Evolutionary conservation across 2,888 invertebrate species (phyloP).

Genomic region (Drosophila pegasa): DNA sequence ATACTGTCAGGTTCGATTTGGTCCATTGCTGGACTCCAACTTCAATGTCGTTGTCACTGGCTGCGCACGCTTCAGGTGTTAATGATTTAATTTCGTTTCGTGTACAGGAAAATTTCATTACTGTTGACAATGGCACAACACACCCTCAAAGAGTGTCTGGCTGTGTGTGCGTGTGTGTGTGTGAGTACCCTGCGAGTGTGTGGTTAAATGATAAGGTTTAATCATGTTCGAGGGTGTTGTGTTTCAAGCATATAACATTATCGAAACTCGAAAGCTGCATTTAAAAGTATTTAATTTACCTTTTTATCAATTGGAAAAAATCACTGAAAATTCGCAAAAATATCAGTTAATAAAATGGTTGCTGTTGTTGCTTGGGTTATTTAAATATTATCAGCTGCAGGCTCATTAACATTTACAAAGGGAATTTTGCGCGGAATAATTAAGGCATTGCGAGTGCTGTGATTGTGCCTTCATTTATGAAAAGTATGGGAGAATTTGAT

Average conservation of each 20-base stretch:
- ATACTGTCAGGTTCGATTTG: constrained; percentile 4
- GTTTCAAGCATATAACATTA: constrained; percentile 52
- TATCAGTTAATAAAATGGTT: constrained; percentile 22
- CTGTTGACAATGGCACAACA: constrained; percentile 72
- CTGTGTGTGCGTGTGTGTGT: constrained; percentile 17
- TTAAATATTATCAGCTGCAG: constrained; percentile 27
- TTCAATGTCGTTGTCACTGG: constrained; percentile 42
- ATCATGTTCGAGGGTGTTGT: constrained; percentile 52
- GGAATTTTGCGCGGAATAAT: constrained; percentile 6
- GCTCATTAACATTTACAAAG: constrained; percentile 44
- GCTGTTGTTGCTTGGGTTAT: constrained; percentile 11
- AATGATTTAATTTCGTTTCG: constrained; percentile 79
- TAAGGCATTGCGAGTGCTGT: constrained; percentile 19
- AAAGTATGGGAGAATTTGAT: not conserved
- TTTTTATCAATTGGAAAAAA: constrained; percentile 33
- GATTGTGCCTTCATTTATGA: not conserved
- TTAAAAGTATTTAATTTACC: constrained; percentile 42
- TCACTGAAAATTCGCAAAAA: constrained; percentile 21
- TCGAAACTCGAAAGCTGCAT: constrained; percentile 18
- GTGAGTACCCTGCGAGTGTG: constrained; percentile 28
- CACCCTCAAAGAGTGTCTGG: not conserved
- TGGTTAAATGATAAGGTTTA: constrained; percentile 67
- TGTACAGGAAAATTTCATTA: constrained; percentile 78
- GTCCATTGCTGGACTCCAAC: constrained; percentile 26
- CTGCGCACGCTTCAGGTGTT: constrained; percentile 76